Conservation (phyloP, 2,888 invertebrate genomes). For the Drosophila emarginata region DNA sequence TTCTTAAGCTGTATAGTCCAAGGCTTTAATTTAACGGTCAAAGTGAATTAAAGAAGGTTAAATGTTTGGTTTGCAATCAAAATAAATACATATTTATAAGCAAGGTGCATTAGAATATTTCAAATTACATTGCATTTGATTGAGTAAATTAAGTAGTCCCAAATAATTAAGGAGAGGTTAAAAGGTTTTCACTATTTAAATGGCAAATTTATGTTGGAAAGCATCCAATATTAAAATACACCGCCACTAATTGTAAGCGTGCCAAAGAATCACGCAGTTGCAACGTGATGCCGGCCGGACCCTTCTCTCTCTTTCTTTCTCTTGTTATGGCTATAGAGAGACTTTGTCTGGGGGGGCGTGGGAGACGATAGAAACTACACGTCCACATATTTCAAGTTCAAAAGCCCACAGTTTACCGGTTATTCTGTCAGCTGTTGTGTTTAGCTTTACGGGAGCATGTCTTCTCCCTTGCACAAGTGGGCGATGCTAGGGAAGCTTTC, state of each 20-base stretch:
- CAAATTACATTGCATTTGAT: not conserved
- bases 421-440: slow-evolving; percentile 57
- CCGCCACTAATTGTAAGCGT: not conserved
- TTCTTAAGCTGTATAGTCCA: slow-evolving; percentile 19
- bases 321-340: not conserved
- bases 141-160: not conserved
- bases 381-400: slow-evolving; percentile 65
- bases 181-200: not conserved
- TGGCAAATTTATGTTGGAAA: not conserved
- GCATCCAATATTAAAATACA: not conserved
- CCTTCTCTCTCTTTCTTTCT: slow-evolving; percentile 12
- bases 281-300: slow-evolving; percentile 56
- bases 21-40: slow-evolving; percentile 57
- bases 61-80: not conserved
- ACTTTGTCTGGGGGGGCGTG: slow-evolving; percentile 7
- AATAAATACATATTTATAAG: slow-evolving; percentile 7
- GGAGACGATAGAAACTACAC: slow-evolving; percentile 14
- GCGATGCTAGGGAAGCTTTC: slow-evolving; percentile 44
- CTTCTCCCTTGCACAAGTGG: slow-evolving; percentile 19
- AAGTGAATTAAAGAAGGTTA: slow-evolving; percentile 39
- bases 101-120: not conserved
- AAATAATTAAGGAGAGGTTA: too few species aligned
- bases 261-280: slow-evolving; percentile 49
- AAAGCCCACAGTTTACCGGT: slow-evolving; percentile 50
- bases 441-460: slow-evolving; percentile 14